Evolutionary conservation across 2,888 invertebrate genomes (phyloP), one percentile per base, ranked within the genome.

Genomic region (Ypsolopha sequella): DNA sequence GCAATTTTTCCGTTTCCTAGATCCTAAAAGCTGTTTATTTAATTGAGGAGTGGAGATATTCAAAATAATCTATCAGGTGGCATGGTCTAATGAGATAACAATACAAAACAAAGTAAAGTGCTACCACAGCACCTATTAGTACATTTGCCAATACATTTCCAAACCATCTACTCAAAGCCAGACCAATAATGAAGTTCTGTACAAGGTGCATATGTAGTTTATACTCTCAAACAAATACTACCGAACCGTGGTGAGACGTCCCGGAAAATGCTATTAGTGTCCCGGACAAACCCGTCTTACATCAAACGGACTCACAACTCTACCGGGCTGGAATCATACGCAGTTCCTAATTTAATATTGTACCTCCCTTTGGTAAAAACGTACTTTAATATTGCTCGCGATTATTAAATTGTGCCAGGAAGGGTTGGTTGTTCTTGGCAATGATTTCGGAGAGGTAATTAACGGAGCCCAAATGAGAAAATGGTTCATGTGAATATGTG

Each of bases 231-330:
- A 24, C 24, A 24, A 24, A 24, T 24, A 24, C 24, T 24, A 3
- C 24, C 24, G 24, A 24, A 24, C 24, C 24, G 4, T 24, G 24
- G 68, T 72, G 71, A 68, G 63, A 65, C 62, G 64, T 66, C 68
- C 71, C 65, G 69, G 74, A 75, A 81, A 85, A 85, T 82, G 76
- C 79, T 75, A 80, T 82, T 82, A 84, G 70, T 68, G 69, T 70
- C 68, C 65, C 66, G 73, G 68, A 65, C 65, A 71, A 68, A 68
- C 70, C 66, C 59, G 63, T 64, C 62, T 70, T 65, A 82, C 80
- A 79, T 85, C 84, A 85, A 84, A 82, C 82, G 80, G 77, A 78
- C 74, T 76, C 66, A 68, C 73, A 73, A 75, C 71, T 71, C 70
- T 73, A 76, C 70, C 41, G 50, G 41, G 43, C 41, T 24, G 50